Conservation (phyloP, 2,797 vertebrate species). For the Diglossa cyanea region DNA sequence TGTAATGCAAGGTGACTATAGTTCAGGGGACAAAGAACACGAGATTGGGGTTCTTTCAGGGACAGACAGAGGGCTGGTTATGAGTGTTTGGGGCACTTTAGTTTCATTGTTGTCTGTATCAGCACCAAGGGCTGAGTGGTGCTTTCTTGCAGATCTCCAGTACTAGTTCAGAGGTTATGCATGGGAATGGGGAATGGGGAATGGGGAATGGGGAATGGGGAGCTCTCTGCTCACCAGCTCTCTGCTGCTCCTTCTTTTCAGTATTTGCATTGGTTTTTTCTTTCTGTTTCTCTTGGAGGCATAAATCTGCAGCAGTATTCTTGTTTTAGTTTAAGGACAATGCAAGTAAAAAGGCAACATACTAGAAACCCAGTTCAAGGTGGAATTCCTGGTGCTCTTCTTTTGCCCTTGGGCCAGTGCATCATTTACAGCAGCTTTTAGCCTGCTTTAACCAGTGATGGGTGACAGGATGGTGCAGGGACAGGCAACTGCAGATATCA, state of each 20-base stretch:
- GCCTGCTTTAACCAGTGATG: neutral
- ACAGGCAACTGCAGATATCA: neutral
- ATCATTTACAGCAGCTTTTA: neutral
- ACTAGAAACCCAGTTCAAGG: neutral
- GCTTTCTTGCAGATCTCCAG: neutral
- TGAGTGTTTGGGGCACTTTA: neutral
- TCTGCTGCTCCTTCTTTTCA: neutral
- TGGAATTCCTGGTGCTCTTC: neutral
- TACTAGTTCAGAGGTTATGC: neutral
- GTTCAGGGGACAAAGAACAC: conserved; percentile 28
- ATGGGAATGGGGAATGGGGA: neutral
- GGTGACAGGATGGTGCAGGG: neutral
- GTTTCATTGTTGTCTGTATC: neutral
- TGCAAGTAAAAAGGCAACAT: neutral
- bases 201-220: neutral
- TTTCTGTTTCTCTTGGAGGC: neutral
- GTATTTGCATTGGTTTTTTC: neutral
- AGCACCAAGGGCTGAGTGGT: accelerated
- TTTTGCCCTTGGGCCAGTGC: neutral
- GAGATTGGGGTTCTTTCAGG: neutral
- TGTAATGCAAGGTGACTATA: conserved; percentile 58
- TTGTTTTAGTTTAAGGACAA: neutral
- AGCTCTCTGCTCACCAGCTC: neutral
- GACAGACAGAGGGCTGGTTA: neutral
- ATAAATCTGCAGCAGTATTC: neutral